These are phyloP conservation scores for Andrena bicolor DNA, from an alignment of 2,888 invertebrate species.

Conservation along the genomic window DNA sequence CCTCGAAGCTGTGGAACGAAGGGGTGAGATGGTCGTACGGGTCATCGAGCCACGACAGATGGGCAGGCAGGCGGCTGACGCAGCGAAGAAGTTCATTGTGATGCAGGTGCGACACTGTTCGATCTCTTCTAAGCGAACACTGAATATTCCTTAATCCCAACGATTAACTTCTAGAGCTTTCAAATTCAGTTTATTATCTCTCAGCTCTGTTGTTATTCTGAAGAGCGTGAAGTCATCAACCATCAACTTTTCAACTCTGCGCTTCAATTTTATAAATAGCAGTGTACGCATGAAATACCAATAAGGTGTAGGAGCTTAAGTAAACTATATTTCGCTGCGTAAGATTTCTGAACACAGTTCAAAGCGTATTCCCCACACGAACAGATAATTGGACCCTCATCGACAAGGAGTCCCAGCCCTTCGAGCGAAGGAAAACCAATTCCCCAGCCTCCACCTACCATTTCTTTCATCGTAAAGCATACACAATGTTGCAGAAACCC, in stretches of 20 bases:
- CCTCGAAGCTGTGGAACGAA: conserved; percentile 95
- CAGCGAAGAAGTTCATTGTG: conserved; percentile 94
- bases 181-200: background rate
- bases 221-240: too few relatives aligned
- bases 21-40: conserved; percentile 98
- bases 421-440: background rate
- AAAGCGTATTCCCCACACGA: too few relatives aligned
- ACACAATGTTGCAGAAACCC: background rate
- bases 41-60: conserved; percentile 95
- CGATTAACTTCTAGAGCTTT: background rate
- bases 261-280: too few relatives aligned
- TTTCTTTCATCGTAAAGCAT: background rate
- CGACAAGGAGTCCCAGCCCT: too few relatives aligned
- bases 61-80: conserved; percentile 94
- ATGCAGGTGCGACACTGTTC: conserved; percentile 87
- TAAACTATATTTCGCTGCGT: too few relatives aligned
- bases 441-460: background rate
- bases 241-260: too few relatives aligned
- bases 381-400: too few relatives aligned
- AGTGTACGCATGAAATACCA: too few relatives aligned
- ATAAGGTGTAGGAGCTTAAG: too few relatives aligned
- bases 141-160: background rate
- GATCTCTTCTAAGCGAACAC: background rate
- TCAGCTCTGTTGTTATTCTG: too few relatives aligned
- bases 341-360: too few relatives aligned